Evolutionary conservation across 2,797 vertebrate genomes (phyloP), one percentile per base, ranked within the genome.

Genomic region (Eurystomus glaucurus): DNA sequence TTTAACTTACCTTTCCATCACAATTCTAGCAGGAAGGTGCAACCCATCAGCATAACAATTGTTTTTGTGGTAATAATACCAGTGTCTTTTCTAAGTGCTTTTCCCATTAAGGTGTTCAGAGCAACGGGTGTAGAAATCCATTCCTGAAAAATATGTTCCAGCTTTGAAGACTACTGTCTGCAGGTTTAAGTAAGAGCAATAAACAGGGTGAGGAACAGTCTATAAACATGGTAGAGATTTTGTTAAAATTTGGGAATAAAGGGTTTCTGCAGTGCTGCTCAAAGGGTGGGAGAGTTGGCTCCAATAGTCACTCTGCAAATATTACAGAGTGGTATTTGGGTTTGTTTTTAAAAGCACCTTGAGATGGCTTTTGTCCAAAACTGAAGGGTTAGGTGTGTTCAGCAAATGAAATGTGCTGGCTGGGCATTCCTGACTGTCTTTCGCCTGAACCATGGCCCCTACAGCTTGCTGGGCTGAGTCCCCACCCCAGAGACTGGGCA

Each of bases 1-100:
- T 91, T 90, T 94, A 79, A 93, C 50, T 90, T 86, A 88, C 41
- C 43, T 93, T 89, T 85, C 80, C 55, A 78, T 87, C 58, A 33
- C 1, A 3, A 39, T 87, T 87, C 77, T 58, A 82, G 55, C 61
- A 85, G 72, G 52, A 88, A 82, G n/a, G 46, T 93, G 70, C 75
- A 70, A 50, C 52, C 68, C 26, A 6, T 88, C 58, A 84, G 83
- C 43, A 14, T 65, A 83, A 39, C 76, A 55, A 76, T 78, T 76
- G 48, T 74, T 94, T 85, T 72, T 75, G 57, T 74, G 77, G 61
- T 68, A 29, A 58, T 69, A 82, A 81, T 70, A 41, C 26, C 43
- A 39, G n/a, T 37, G n/a, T 71, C 10, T 11, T 76, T 90, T 88
- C 84, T 85, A 81, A 96, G 29, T 3, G 0, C 71, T 58, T 39